phyloP scores from a whole-genome alignment of 1,140 invertebrate species.

The Diuraphis noxia region DNA sequence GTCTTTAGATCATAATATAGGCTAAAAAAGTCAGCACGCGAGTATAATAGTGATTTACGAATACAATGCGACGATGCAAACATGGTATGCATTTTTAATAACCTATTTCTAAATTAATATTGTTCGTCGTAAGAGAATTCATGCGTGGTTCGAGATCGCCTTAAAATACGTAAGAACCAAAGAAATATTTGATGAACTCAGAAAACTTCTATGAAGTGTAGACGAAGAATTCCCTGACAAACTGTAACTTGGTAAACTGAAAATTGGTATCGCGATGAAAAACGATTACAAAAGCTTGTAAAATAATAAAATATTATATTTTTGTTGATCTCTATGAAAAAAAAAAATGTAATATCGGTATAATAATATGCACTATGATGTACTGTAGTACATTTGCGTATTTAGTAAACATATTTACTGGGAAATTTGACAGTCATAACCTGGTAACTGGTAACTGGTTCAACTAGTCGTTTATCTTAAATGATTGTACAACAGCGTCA shows the following conservation, averaged over 20 bases:
- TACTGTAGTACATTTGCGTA: no score
- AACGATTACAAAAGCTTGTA: no score
- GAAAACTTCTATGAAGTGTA: neutral
- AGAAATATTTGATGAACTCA: neutral
- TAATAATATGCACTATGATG: no score
- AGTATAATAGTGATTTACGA: neutral
- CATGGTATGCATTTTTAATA: slow-evolving; percentile 1
- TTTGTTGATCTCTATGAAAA: no score
- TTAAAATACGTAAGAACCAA: neutral
- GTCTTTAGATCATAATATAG: neutral
- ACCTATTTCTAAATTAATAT: neutral
- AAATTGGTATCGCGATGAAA: neutral
- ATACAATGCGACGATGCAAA: neutral
- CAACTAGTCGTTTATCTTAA: neutral
- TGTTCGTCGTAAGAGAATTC: neutral
- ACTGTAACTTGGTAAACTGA: neutral
- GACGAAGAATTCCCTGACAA: neutral
- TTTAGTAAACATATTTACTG: no score
- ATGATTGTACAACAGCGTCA: neutral
- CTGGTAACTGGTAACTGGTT: neutral
- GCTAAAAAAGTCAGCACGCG: neutral
- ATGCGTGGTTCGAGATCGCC: neutral
- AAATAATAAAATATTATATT: no score
- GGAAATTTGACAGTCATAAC: no score
- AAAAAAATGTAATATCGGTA: no score